Evolutionary conservation across 1,140 invertebrate species (phyloP).

Genomic region (Drosophila leontia): DNA sequence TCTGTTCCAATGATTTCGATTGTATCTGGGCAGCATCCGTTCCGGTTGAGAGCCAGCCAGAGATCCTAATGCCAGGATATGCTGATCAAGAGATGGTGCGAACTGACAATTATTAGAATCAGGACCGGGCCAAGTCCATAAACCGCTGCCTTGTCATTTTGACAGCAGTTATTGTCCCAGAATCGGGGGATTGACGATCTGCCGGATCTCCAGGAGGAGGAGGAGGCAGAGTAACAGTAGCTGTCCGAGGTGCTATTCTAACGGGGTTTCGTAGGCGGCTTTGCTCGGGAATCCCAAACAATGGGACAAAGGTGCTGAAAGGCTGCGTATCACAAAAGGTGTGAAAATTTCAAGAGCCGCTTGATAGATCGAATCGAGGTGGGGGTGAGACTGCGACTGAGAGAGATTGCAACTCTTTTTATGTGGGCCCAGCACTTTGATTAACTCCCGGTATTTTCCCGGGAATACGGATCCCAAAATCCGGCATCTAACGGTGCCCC

Average conservation of each 20-base stretch:
- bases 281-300: constrained; percentile 43
- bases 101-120: constrained; percentile 69
- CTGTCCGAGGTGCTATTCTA: constrained; percentile 33
- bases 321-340: constrained; percentile 51
- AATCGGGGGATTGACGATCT: constrained; percentile 5
- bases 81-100: constrained; percentile 55
- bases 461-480: constrained; percentile 1
- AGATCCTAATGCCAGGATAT: constrained; percentile 15
- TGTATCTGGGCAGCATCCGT: constrained; percentile 40
- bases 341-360: constrained; percentile 61
- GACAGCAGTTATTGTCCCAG: constrained; percentile 63
- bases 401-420: constrained; percentile 44
- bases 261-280: constrained; percentile 77
- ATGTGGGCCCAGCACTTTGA: constrained; percentile 60
- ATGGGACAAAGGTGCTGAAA: constrained; percentile 21
- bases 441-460: constrained; percentile 47
- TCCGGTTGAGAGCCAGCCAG: not conserved
- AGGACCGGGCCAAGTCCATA: constrained; percentile 6
- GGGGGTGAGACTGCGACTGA: not conserved
- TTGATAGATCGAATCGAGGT: constrained; percentile 54
- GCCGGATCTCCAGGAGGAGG: not conserved
- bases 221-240: constrained; percentile 2
- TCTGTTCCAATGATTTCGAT: constrained; percentile 17
- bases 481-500: constrained; percentile 30
- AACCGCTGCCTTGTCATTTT: constrained; percentile 55